Evolutionary conservation across 2,113 vertebrate genomes (phyloP), one percentile per base, ranked within the genome.

Genomic region (Nothoprocta perdicaria): DNA sequence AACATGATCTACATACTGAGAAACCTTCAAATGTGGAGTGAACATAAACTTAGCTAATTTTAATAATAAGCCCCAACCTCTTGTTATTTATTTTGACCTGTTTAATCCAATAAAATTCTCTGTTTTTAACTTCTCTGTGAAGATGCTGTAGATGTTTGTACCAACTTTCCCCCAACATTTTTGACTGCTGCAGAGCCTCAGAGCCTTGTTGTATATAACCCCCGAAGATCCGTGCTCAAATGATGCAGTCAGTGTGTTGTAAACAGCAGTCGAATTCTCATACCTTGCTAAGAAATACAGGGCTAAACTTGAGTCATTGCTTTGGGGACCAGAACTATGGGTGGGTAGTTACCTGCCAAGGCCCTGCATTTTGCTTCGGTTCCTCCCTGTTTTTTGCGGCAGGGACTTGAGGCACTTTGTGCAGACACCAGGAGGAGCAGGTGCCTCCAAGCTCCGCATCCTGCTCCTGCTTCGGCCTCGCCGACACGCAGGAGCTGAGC

Each of bases 21-120:
- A 65, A 78, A 52, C 27, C 29, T 38, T 46, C n/a, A 77, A 63
- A 23, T 13, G 15, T n/a, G 60, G 35, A 41, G n/a, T 82, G 2
- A 80, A 29, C 63, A 75, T 41, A 48, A 75, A 52, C 18, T 7
- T 57, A 82, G 50, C 29, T 79, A 27, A 86, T 84, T 21, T 31
- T 63, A 67, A 52, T 71, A 71, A 38, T 60, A 29, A 89, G 60
- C 27, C 38, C 76, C 67, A 16, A 52, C 10, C 5, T 80, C 75
- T 3, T 79, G 46, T 82, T 92, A 80, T 83, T 91, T 89, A 89
- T 79, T 69, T 95, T 73, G 23, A 50, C 73, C 71, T 94, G 72
- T 84, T 92, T 68, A 90, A 15, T 31, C 26, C 46, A 90, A 86
- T 92, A 90, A 90, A 93, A 46, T 55, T 65, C 7, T 80, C 43